Evolutionary conservation across 2,113 vertebrate species (phyloP), one percentile per base, ranked within the genome.

Genomic region (Cynopterus brachyotis): DNA sequence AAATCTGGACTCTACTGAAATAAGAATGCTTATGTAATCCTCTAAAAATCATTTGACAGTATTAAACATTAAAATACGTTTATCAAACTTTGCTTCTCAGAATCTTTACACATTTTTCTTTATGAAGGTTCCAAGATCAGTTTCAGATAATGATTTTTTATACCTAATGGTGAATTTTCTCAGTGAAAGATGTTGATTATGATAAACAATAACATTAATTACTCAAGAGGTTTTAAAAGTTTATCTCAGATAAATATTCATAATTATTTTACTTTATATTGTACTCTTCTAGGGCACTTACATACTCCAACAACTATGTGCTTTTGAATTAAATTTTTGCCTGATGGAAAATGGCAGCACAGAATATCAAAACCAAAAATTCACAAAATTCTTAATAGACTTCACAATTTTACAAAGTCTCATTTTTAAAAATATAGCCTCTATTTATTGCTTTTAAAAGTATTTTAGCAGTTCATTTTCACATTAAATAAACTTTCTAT

Each of bases 301-400:
- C 2, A 28, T 66, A 42, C 85, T 81, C 19, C 78, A 19, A 70
- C 2, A 30, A 42, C 9, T 66, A 32, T 32, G 9, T 55, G n/a
- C 9, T 90, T 97, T 59, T 90, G 32, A 96, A 55, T 7, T 5
- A 92, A 89, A 93, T 37, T 93, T 93, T 93, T 30, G 26, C 35
- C 28, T 70, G 20, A 60, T 9, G 47, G 3, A 89, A 94, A 76
- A 42, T 11, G 22, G 42, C 17, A 64, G 28, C 55, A 86, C 7
- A 28, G 24, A 47, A 85, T 86, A 76, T 35, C 1, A 55, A 84
- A 90, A 47, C 3, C 6, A 13, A 86, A 89, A 67, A 7, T 35
- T 67, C 37, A 40, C 9, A 37, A 50, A 95, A 59, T 50, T n/a
- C 10, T 88, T 24, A 45, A 79, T 35, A 50, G 57, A 40, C 2